phyloP scores from a whole-genome alignment of 2,113 vertebrate genomes.

The Ciconia stormi region DNA sequence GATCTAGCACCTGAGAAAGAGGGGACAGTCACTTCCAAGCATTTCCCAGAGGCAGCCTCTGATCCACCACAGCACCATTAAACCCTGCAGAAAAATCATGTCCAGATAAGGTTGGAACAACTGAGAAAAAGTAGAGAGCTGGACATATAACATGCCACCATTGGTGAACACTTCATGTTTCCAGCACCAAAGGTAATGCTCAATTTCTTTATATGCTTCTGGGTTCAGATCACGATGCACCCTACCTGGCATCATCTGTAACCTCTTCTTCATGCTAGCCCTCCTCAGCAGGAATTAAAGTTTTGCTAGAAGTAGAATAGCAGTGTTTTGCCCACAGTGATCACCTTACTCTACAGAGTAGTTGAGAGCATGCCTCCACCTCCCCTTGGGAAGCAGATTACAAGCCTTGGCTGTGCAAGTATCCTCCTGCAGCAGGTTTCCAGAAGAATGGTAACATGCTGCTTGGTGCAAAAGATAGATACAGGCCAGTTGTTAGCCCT shows the following conservation, averaged over 20 bases:
- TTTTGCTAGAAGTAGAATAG: neutral
- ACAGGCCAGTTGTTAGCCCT: neutral
- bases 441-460: neutral
- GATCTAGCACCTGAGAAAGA: conserved; percentile 67
- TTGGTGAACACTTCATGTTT: neutral
- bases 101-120: neutral
- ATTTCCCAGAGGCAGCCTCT: neutral
- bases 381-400: neutral
- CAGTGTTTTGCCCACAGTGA: neutral
- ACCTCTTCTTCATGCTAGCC: neutral
- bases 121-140: neutral
- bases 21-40: neutral
- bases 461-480: neutral
- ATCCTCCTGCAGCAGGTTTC: neutral
- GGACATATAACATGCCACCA: neutral
- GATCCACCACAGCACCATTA: neutral
- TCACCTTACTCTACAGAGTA: neutral
- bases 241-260: neutral
- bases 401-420: neutral
- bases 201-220: neutral
- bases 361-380: neutral
- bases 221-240: neutral
- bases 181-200: neutral
- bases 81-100: neutral
- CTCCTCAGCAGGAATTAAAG: neutral